A percentile compares a stretch with the other conserved stretches of the same genome.
Conservation (phyloP, 2,113 vertebrate species). For the Salvator merianae region DNA sequence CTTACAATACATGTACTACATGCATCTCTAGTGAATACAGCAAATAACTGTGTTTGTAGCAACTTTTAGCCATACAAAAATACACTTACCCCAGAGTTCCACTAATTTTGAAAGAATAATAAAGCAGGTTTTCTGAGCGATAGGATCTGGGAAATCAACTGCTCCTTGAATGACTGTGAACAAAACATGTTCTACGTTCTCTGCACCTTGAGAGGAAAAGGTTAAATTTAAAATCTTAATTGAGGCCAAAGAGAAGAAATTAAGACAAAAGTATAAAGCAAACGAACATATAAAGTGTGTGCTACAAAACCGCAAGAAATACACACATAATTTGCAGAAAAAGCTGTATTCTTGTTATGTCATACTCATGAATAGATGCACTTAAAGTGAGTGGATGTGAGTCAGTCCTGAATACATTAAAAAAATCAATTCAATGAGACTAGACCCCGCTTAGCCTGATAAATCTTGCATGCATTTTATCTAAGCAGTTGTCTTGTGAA, state of each 20-base stretch:
- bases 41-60: constrained; percentile 9
- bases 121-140: constrained; percentile 97
- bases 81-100: constrained; percentile 90
- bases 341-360: background rate
- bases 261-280: background rate
- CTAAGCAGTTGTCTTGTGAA: background rate
- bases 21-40: background rate
- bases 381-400: background rate
- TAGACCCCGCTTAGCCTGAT: background rate
- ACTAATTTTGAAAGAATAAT: constrained; percentile 93
- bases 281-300: background rate
- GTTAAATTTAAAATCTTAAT: background rate
- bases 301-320: background rate
- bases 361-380: background rate
- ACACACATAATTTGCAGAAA: background rate
- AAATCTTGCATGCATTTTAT: background rate
- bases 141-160: constrained; percentile 94
- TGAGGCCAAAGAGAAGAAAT: background rate
- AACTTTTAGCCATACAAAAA: constrained; percentile 26
- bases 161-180: constrained; percentile 97
- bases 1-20: background rate
- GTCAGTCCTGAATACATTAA: too few species aligned
- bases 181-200: constrained; percentile 91
- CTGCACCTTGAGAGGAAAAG: constrained; percentile 74
- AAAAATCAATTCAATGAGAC: too few species aligned